Conservation (phyloP, 2,113 vertebrate species). For the Carlito syrichta region DNA sequence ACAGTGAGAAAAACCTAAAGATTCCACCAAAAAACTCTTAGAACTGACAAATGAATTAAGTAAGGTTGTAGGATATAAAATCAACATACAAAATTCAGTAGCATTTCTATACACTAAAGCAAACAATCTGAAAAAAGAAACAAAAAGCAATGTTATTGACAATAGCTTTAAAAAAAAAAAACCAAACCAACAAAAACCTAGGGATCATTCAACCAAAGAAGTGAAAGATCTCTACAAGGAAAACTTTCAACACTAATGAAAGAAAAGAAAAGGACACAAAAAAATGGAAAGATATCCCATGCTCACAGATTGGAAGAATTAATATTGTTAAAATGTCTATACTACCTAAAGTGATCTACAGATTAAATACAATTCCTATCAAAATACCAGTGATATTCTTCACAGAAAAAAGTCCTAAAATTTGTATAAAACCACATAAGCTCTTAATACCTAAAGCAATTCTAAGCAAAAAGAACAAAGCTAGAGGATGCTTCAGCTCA, state of each 20-base stretch:
- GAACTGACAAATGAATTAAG: no score
- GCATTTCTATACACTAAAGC: background rate
- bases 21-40: background rate
- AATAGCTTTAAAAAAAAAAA: background rate
- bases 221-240: background rate
- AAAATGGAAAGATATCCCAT: background rate
- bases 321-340: background rate
- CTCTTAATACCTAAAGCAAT: background rate
- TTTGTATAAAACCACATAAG: background rate
- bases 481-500: background rate
- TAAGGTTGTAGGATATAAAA: no score
- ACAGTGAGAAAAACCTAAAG: background rate
- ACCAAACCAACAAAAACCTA: background rate
- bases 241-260: background rate
- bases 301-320: background rate
- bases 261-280: background rate
- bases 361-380: background rate
- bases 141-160: background rate
- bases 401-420: background rate
- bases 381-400: background rate
- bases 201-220: background rate
- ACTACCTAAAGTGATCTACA: background rate
- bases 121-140: background rate
- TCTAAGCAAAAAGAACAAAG: background rate
- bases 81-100: background rate